Evolutionary conservation across 1,140 invertebrate species (phyloP), one percentile per base, ranked within the genome.

Genomic region (Drosophila tsacasi): DNA sequence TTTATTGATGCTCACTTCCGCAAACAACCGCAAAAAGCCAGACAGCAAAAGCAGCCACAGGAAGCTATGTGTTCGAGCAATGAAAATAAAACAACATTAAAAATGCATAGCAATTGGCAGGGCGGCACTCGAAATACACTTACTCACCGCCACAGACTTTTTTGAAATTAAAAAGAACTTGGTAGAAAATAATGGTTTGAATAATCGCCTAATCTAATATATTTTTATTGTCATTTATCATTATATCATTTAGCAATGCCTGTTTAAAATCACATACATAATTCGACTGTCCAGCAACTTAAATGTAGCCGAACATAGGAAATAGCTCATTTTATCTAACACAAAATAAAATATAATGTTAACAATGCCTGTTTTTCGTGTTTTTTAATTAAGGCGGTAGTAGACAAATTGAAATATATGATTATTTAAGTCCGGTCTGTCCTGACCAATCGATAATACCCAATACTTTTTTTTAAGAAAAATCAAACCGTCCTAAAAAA

Each of bases 1-100:
- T 89, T 89, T 83, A 89, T 89, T 69, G 83, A 81, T 65, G 80
- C 64, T 49, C 77, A 83, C 84, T 89, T 89, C 84, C 84, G 84
- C 84, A 83, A 78, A 89, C 58, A 81, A 78, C 74, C 78, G 59
- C 78, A 81, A 73, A 61, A 52, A 49, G 32, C 59, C 27, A 49
- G 59, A 71, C 73, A 50, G 35, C 47, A 69, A 52, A 50, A 66
- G 57, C 66, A 66, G 49, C 57, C 64, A 58, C 78, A 74, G 79
- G 68, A 86, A 76, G 73, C 72, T 42, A 71, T 82, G 61, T 67
- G 59, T 74, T 71, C 68, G 30, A 73, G 68, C 64, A 59, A 67
- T 44, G 60, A 46, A 46, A 58, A 72, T n/a, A 47, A 50, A 72
- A 65, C 35, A 78, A 59, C 64, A 71, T 64, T 58, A 52, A 67